phyloP scores from a whole-genome alignment of 2,888 invertebrate species.

The Drosophila heteroneura region DNA sequence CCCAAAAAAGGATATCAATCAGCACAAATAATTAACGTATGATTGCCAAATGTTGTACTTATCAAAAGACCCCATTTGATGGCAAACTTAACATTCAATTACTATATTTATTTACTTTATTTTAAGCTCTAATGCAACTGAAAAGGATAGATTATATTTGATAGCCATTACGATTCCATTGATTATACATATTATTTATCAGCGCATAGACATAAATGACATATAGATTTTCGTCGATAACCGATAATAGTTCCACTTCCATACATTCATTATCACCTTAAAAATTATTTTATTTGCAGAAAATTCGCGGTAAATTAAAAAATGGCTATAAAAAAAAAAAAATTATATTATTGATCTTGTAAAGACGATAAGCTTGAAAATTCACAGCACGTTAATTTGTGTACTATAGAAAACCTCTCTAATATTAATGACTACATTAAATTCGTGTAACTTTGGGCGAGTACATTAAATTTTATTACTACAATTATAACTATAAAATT shows the following conservation, averaged over 20 bases:
- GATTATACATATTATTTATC: conserved; percentile 20
- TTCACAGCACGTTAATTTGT: not conserved
- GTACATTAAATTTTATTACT: not conserved
- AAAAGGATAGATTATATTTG: conserved; percentile 19
- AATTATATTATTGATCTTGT: not conserved
- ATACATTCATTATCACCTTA: not conserved
- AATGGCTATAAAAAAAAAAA: not conserved
- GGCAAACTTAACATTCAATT: conserved; percentile 18
- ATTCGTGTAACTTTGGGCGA: not conserved
- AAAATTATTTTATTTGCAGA: not conserved
- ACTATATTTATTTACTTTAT: conserved; percentile 20
- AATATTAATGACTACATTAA: conserved; percentile 2
- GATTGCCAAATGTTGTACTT: conserved; percentile 50
- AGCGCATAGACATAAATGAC: not conserved
- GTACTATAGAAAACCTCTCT: not conserved
- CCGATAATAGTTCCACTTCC: not conserved
- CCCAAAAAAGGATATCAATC: conserved; percentile 42
- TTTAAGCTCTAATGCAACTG: conserved; percentile 9
- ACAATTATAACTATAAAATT: conserved; percentile 1
- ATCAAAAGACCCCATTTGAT: conserved; percentile 23
- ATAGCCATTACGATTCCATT: conserved; percentile 11
- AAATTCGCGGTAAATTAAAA: not conserved
- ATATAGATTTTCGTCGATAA: conserved; percentile 1
- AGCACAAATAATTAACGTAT: conserved; percentile 58
- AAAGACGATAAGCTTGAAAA: not conserved